Conservation (phyloP, 2,113 vertebrate species). For the Trichechus manatus region DNA sequence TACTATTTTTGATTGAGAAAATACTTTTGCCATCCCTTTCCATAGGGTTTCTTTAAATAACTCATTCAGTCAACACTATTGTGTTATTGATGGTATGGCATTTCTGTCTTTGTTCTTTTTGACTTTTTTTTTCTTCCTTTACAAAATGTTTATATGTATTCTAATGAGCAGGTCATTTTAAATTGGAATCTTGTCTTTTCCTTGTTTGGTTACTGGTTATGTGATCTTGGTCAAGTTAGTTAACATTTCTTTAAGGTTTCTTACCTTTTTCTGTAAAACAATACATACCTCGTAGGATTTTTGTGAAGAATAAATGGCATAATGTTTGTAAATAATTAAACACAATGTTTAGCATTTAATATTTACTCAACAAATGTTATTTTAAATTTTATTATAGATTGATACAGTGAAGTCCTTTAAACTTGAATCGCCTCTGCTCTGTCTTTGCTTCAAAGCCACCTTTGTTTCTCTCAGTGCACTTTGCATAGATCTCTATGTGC, state of each 20-base stretch:
- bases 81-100: neutral
- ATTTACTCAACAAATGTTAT: neutral
- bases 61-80: neutral
- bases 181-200: neutral
- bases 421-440: neutral
- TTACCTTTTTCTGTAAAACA: slow-evolving; percentile 34
- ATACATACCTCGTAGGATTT: neutral
- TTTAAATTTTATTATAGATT: neutral
- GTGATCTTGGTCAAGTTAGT: neutral
- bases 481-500: neutral
- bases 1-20: neutral
- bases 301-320: neutral
- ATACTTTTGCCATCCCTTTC: neutral
- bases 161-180: neutral
- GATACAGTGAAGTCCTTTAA: neutral
- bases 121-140: neutral
- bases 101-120: neutral
- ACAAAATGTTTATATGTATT: neutral
- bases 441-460: neutral
- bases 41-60: neutral
- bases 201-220: neutral
- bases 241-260: neutral
- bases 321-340: neutral
- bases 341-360: neutral
- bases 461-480: neutral